Evolutionary conservation across 2,113 vertebrate species (phyloP).

Genomic region (Thamnaconus septentrionalis): DNA sequence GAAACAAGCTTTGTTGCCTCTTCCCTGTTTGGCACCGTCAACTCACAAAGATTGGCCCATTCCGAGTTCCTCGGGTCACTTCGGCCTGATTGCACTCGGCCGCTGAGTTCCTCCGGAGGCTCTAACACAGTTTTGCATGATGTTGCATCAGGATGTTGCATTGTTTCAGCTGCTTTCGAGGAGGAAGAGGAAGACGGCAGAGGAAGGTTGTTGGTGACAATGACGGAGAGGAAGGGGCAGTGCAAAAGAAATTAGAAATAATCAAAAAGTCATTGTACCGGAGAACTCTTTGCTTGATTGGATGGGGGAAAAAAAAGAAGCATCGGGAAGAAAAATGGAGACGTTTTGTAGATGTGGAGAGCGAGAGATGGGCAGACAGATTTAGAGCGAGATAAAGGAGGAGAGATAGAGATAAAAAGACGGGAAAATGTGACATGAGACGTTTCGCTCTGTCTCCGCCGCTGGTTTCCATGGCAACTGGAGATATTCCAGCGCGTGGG

Average conservation of each 20-base stretch:
- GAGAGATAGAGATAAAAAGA: conserved; percentile 29
- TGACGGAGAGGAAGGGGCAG: conserved; percentile 11
- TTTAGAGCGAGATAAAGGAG: conserved; percentile 16
- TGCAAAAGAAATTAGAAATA: no score
- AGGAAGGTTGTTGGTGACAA: conserved; percentile 7
- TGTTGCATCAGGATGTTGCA: conserved; percentile 66
- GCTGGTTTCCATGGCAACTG: conserved; percentile 73
- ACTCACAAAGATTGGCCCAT: no score
- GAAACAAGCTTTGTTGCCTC: no score
- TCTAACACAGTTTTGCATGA: conserved; percentile 61
- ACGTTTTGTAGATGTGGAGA: background rate
- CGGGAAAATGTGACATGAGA: conserved; percentile 58
- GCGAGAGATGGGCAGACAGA: conserved; percentile 11
- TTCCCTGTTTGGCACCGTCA: no score
- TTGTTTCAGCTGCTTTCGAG: conserved; percentile 44
- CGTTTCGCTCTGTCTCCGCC: conserved; percentile 54
- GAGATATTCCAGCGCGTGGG: conserved; percentile 67
- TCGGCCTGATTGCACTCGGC: background rate
- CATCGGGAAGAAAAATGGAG: no score
- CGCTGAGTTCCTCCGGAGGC: conserved; percentile 29
- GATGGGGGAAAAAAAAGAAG: no score
- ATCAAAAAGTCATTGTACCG: no score
- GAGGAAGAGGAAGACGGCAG: conserved; percentile 27
- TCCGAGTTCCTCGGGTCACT: no score
- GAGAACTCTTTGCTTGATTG: no score